Evolutionary conservation across 1,140 invertebrate genomes (phyloP).

Genomic region (Chelonus insularis): DNA sequence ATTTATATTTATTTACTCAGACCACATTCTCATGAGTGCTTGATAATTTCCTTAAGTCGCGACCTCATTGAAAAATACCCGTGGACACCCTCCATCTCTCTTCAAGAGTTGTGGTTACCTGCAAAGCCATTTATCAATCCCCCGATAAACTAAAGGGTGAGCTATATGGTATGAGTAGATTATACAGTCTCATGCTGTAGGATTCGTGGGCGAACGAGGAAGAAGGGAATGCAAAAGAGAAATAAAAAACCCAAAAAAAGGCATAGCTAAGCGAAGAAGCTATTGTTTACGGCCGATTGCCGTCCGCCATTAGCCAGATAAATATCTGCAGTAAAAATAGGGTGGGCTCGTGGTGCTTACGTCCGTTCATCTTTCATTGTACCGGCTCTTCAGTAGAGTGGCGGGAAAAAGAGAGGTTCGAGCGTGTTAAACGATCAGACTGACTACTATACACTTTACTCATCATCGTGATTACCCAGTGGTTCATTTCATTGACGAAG

Average conservation of each 20-base stretch:
- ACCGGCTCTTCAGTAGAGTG: background rate
- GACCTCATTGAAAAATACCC: too few species aligned
- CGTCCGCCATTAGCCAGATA: slow-evolving; percentile 33
- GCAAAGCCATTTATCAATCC: too few species aligned
- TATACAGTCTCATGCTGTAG: background rate
- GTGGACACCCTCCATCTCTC: too few species aligned
- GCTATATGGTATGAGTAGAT: too few species aligned
- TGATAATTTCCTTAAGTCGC: too few species aligned
- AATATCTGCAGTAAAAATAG: slow-evolving; percentile 33
- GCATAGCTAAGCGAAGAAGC: slow-evolving; percentile 23
- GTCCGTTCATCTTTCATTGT: slow-evolving; percentile 4
- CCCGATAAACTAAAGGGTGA: too few species aligned
- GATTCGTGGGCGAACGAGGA: background rate
- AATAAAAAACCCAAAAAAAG: slow-evolving; percentile 27
- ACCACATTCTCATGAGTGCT: too few species aligned
- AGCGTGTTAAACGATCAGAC: slow-evolving; percentile 1
- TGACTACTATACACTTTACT: too few species aligned
- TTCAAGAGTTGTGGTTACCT: too few species aligned
- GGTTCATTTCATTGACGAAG: slow-evolving; percentile 22
- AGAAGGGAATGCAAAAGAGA: background rate
- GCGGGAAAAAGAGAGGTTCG: background rate
- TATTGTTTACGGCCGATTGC: slow-evolving; percentile 34
- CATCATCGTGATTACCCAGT: background rate
- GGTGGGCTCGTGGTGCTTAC: slow-evolving; percentile 16
- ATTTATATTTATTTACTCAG: too few species aligned